Conservation (phyloP, 1,140 invertebrate species). For the Hyles euphorbiae region DNA sequence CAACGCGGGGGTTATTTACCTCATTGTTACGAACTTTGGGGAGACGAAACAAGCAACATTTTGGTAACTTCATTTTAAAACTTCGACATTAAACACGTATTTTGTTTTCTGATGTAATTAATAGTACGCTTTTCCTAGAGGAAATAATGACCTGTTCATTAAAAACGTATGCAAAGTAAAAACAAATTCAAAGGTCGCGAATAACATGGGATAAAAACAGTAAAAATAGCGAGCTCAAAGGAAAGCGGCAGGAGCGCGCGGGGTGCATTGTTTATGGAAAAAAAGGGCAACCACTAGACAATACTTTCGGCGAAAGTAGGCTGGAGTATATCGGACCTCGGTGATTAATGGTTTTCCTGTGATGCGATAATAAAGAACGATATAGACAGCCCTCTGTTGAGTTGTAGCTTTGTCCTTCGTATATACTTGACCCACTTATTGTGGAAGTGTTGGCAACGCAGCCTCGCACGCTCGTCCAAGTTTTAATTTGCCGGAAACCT, state of each 20-base stretch:
- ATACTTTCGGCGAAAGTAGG: conserved; percentile 22
- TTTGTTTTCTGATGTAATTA: too few species aligned
- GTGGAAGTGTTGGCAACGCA: conserved; percentile 31
- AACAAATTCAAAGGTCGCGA: too few species aligned
- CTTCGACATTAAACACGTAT: too few species aligned
- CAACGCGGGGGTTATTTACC: too few species aligned
- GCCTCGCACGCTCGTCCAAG: conserved; percentile 24
- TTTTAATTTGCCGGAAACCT: conserved; percentile 31
- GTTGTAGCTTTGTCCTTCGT: conserved; percentile 41
- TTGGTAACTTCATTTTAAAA: too few species aligned
- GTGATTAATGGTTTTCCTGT: conserved; percentile 42
- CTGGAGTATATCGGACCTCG: conserved; percentile 18
- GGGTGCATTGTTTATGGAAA: conserved; percentile 24
- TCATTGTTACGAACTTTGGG: too few species aligned
- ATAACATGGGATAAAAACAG: too few species aligned
- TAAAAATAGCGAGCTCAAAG: neutral
- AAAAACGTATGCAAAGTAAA: too few species aligned
- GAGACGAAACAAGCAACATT: too few species aligned
- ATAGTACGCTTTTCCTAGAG: too few species aligned
- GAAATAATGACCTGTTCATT: too few species aligned
- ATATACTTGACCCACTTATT: conserved; percentile 59
- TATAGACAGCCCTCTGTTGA: conserved; percentile 28
- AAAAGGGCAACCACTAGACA: conserved; percentile 20
- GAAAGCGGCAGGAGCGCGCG: too few species aligned
- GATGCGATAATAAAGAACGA: conserved; percentile 49